Evolutionary conservation across 1,140 invertebrate genomes (phyloP).

Genomic region (Drosophila lacteicornis): DNA sequence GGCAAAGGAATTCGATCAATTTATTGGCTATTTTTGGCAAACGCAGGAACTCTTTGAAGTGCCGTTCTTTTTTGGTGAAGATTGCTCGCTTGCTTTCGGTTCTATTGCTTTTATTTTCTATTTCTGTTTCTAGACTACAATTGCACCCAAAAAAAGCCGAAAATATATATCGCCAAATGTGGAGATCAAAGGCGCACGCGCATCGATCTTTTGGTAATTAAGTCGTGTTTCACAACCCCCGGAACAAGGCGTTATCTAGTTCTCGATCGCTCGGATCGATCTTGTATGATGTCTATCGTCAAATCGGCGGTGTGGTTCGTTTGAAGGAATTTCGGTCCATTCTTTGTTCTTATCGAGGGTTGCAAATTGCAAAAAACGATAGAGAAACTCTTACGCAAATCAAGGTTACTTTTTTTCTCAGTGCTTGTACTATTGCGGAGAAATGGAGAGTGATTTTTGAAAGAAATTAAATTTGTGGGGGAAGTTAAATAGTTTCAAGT

Average conservation of each 20-base stretch:
- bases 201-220: conserved; percentile 69
- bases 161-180: conserved; percentile 38
- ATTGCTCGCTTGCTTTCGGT: conserved; percentile 17
- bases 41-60: conserved; percentile 61
- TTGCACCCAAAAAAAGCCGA: conserved; percentile 22
- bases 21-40: conserved; percentile 43
- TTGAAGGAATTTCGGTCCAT: conserved; percentile 44
- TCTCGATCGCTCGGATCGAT: conserved; percentile 45
- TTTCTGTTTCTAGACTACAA: conserved; percentile 19
- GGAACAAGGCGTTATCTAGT: conserved; percentile 75
- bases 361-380: conserved; percentile 46
- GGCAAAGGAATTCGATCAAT: conserved; percentile 22
- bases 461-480: no score
- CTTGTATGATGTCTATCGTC: conserved; percentile 28
- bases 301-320: conserved; percentile 32
- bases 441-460: neutral
- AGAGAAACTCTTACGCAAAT: conserved; percentile 64
- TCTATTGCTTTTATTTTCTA: conserved; percentile 15
- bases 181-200: conserved; percentile 50
- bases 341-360: conserved; percentile 5
- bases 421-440: no score
- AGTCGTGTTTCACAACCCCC: conserved; percentile 80
- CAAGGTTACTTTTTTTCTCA: conserved; percentile 28
- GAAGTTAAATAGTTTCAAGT: no score
- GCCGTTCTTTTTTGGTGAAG: conserved; percentile 13